Evolutionary conservation across 2,888 invertebrate genomes (phyloP).

Genomic region (Aspidapion aeneum): DNA sequence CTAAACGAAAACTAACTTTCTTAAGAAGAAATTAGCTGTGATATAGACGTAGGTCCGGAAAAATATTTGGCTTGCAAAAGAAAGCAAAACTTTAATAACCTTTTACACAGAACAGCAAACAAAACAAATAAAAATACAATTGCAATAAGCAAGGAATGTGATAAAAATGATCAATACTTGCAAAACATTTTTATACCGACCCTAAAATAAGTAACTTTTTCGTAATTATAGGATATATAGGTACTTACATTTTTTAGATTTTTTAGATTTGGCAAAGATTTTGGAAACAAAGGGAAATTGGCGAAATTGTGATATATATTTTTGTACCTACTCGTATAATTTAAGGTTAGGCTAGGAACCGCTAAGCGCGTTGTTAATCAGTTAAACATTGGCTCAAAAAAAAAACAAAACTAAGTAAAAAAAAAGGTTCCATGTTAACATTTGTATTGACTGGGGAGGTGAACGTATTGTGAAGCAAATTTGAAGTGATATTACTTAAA

Average conservation of each 20-base stretch:
- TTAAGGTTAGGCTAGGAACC: conserved; percentile 27
- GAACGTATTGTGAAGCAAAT: conserved; percentile 31
- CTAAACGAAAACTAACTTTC: too few relatives aligned
- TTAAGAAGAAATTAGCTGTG: too few relatives aligned
- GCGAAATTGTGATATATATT: conserved; percentile 42
- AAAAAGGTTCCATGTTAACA: conserved; percentile 8
- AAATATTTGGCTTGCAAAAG: too few relatives aligned
- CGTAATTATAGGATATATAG: conserved; percentile 11
- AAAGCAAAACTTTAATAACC: too few relatives aligned
- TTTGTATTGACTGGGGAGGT: conserved; percentile 12
- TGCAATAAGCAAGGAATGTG: not conserved
- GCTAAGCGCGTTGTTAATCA: conserved; percentile 27
- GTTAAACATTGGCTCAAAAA: conserved; percentile 35
- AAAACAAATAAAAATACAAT: too few relatives aligned
- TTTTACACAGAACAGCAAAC: too few relatives aligned
- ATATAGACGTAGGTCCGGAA: too few relatives aligned
- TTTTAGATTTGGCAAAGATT: conserved; percentile 30
- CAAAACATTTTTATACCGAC: conserved; percentile 1
- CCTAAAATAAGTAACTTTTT: conserved; percentile 21
- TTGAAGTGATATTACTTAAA: conserved; percentile 32
- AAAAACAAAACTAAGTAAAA: conserved; percentile 7
- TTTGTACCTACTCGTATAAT: conserved; percentile 34
- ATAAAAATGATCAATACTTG: not conserved
- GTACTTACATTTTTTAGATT: conserved; percentile 16
- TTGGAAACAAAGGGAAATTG: conserved; percentile 29